Evolutionary conservation across 1,140 invertebrate species (phyloP), one percentile per base, ranked within the genome.

Genomic region (Brachionus angularis): DNA sequence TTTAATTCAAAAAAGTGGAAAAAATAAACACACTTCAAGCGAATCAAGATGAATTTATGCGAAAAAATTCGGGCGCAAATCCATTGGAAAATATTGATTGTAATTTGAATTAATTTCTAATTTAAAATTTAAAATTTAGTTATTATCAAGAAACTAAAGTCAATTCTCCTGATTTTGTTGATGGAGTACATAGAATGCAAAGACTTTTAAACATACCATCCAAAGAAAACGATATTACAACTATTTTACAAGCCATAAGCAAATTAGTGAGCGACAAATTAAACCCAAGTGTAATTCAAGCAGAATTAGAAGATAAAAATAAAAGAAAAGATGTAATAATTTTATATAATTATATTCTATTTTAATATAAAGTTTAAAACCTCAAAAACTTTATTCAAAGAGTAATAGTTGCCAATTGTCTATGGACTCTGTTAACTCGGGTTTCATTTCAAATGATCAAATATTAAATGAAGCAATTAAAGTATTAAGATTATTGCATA

Each of bases 401-500:
- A n/a, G n/a, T n/a, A n/a, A n/a, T n/a, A n/a, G n/a, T n/a, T n/a
- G n/a, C n/a, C n/a, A n/a, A n/a, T n/a, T n/a, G n/a, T n/a, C n/a
- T 42, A 10, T 42, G 39, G 39, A 42, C 10, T 10, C 39, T 16
- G 16, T 42, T 10, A 42, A 16, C 39, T 42, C 39, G 10, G 39
- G 39, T 16, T 42, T 42, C 16, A 16, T 42, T 42, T 5, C 5
- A 14, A 52, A 33, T 47, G 80, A 79, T 81, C 73, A 50, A 46
- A 84, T 86, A 21, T 78, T 89, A 31, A 89, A 89, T 74, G 86
- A 89, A 76, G 90, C 90, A 12, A 87, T 88, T 3, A 84, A 84
- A 81, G 86, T 95, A 42, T 82, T 97, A 25, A 85, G 90, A 39
- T 84, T 97, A 16, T 79, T 97, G 3, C 94, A 94, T 79, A 89